Base-by-base conservation (phyloP, 2,888 invertebrate genomes). In the Drosophila putrida region DNA sequence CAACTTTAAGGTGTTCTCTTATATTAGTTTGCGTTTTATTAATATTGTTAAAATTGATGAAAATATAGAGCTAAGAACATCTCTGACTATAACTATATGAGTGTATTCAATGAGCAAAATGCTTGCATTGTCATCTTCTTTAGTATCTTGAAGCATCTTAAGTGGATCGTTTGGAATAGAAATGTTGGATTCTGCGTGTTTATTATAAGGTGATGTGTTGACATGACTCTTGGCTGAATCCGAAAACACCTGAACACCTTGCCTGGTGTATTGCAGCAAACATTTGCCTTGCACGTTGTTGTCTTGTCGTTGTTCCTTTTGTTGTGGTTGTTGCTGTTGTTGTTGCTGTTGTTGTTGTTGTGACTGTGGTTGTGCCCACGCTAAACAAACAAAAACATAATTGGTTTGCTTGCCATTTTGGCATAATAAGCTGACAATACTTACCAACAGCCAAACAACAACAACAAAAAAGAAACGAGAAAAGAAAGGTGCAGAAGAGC, bases 391-490 rank as follows among this genome's bases (percentile, higher is more conserved):
- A 85, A 67, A 83, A 85, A 77, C 80, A 83, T 83, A 83, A 85
- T 82, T 82, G 84, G 82, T 86, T 82, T 86, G 87, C 82, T 72
- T 78, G 87, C 71, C 87, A 82, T 86, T 82, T 83, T 61, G 70
- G 71, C 62, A 75, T 69, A 82, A 78, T 86, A 67, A 77, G 80
- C 83, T 82, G 77, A 85, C 82, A 85, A 85, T 74, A 47, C 57
- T 69, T 49, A 44, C 49, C 75, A 74, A 55, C 64, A 80, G 57
- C 43, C 41, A 39, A 68, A 39, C 47, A 62, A 46, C 39, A 55
- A 54, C 44, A 46, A 20, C 20, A 36, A 33, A n/a, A 54, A 47
- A 15, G 41, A 9, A 27, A 27, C 27, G 39, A n/a, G 41, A 41
- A 46, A 47, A 33, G 39, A 47, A 25, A 57, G 39, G 33, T 15